Conservation (phyloP, 2,888 invertebrate species). For the Argynnis bischoffii region DNA sequence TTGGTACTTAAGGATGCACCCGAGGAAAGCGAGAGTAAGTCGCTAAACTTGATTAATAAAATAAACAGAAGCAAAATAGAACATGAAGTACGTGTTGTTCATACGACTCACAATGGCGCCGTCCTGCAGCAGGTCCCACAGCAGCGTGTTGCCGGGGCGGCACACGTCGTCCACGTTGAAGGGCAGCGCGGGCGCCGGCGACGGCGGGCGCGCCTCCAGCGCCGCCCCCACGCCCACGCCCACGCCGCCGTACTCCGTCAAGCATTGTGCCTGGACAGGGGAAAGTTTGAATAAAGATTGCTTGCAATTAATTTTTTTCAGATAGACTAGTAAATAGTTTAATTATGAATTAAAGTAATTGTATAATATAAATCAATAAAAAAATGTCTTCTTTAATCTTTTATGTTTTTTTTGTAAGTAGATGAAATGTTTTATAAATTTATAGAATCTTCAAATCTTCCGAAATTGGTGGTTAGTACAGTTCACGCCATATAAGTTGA, state of each 20-base stretch:
- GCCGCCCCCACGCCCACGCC: slow-evolving; percentile 43
- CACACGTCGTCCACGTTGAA: slow-evolving; percentile 90
- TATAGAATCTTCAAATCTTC: too few relatives aligned
- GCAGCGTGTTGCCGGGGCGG: slow-evolving; percentile 93
- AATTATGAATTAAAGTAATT: too few relatives aligned
- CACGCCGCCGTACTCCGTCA: slow-evolving; percentile 45
- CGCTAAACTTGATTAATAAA: background rate
- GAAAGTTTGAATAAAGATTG: background rate
- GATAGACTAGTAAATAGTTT: too few relatives aligned
- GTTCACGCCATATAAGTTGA: too few relatives aligned
- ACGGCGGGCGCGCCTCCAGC: slow-evolving; percentile 43
- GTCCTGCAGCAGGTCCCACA: slow-evolving; percentile 97
- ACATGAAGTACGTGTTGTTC: slow-evolving; percentile 27
- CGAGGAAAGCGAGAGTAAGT: too few relatives aligned
- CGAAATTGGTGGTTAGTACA: too few relatives aligned
- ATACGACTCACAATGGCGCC: slow-evolving; percentile 89
- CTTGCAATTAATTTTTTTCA: too few relatives aligned
- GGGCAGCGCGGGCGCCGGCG: slow-evolving; percentile 57
- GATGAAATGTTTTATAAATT: too few relatives aligned
- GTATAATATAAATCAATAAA: too few relatives aligned
- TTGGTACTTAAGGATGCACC: too few relatives aligned
- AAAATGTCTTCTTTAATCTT: too few relatives aligned
- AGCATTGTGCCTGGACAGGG: slow-evolving; percentile 41
- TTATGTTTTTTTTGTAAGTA: too few relatives aligned
- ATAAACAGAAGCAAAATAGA: background rate